Base-by-base conservation (phyloP, 2,797 vertebrate genomes). In the Enteromius fasciolatus region DNA sequence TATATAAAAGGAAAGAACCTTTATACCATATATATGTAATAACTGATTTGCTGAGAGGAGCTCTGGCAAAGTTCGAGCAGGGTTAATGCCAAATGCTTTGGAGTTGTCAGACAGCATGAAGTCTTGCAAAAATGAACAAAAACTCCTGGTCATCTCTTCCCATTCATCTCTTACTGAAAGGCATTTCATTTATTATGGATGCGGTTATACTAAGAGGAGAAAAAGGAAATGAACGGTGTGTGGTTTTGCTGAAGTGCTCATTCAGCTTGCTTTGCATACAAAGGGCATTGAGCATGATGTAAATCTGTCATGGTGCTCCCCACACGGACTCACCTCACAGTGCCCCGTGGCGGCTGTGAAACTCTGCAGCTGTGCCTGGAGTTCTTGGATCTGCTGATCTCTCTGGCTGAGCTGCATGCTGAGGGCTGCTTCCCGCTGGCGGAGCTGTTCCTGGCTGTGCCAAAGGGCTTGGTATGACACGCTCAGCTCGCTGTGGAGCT, bases 401-500 rank as follows among this genome's bases (percentile, higher is more conserved):
- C 93, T 97, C 91, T 93, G 91, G 91, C 87, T 88, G 84, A 97
- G 90, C 86, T 96, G 94, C 85, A 91, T 86, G 75, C 93, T 91
- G 88, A 97, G 93, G 90, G 90, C 93, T 88, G 92, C 87, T 91
- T 95, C 93, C 86, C 85, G 94, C 91, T 91, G 92, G 48, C 92
- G 96, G 39, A 97, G 95, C 83, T 93, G 90, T 88, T 92, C 90
- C 92, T 98, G 96, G 83, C 90, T 96, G 87, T 92, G 92, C 87
- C 95, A 91, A 59, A 96, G 92, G 69, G 93, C 92, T 93, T 97
- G 96, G 94, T 97, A 96, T 91, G 94, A 95, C 84, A 92, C 91
- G 89, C 93, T 95, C 91, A 98, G 92, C 83, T 98, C 96, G 11
- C 91, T 96, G 92, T 97, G 97, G 85, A 98, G 93, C 97, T 98